Evolutionary conservation across 2,888 invertebrate species (phyloP), one percentile per base, ranked within the genome.

Genomic region (Electrophaes corylata): DNA sequence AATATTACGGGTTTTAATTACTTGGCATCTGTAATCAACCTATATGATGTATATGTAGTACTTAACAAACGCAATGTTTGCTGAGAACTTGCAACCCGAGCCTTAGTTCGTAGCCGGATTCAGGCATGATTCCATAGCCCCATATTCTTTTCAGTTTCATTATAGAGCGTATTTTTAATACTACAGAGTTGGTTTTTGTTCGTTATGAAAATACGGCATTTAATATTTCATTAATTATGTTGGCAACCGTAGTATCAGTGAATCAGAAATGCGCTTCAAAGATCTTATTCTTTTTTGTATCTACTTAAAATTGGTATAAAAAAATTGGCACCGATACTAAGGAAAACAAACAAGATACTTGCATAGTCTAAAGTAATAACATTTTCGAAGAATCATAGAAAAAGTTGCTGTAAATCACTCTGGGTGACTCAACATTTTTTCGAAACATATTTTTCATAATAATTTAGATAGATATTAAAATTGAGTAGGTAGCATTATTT

Each of bases 231-330:
- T 64, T 57, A 54, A 57, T 64, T 63, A 71, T 79, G 78, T 88
- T 88, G 88, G 90, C 89, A 89, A 72, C 73, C 63, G 74, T 37
- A 37, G 2, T 71, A 71, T 76, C 71, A 69, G 76, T 91, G 90
- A 90, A 73, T 90, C 88, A 88, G 76, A 76, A 75, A 81, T 81
- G 78, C 72, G 78, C 79, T 84, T 80, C 77, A 78, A 76, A 81
- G 76, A 85, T 83, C 78, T 81, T 84, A 75, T 75, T 72, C 68
- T 70, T 70, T 54, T 16, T 23, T 29, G 39, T 57, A 50, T 55
- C 37, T 62, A 65, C 66, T 70, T 71, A 61, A 60, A 60, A 67
- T 61, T 65, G 12, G 16, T 57, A 10, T 29, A 59, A 61, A 70
- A 75, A 75, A 72, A 64, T 69, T 76, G 66, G 71, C 69, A 69